Conservation (phyloP, 2,797 vertebrate genomes). For the Pseudochirops corinnae region DNA sequence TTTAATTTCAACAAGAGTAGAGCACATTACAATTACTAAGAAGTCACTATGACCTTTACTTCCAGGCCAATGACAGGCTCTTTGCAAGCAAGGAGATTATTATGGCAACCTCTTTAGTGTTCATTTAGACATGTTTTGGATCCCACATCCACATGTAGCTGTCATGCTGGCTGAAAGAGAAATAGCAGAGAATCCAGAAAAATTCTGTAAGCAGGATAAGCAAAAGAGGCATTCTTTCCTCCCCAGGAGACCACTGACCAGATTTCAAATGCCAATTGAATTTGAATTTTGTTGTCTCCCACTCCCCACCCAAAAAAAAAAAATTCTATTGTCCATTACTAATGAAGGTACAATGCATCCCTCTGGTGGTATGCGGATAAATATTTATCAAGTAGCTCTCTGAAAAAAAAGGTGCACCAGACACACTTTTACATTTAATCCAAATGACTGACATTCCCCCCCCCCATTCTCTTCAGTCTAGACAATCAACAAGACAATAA, state of each 20-base stretch:
- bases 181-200: not conserved
- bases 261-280: not conserved
- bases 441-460: not conserved
- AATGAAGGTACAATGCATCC: not conserved
- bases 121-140: not conserved
- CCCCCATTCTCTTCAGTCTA: not conserved
- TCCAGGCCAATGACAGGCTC: not conserved
- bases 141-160: not conserved
- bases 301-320: not conserved
- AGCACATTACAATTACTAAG: not conserved
- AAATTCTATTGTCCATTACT: not conserved
- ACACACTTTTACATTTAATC: not conserved
- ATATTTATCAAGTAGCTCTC: not conserved
- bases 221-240: not conserved
- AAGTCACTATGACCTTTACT: slow-evolving; percentile 2
- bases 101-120: not conserved
- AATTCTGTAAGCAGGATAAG: not conserved
- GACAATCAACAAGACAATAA: not conserved
- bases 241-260: not conserved
- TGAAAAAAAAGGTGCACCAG: not conserved
- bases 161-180: not conserved
- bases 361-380: not conserved
- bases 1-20: not conserved
- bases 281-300: not conserved
- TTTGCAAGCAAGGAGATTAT: not conserved